Conservation (phyloP, 2,797 vertebrate species). For the Anguilla anguilla region DNA sequence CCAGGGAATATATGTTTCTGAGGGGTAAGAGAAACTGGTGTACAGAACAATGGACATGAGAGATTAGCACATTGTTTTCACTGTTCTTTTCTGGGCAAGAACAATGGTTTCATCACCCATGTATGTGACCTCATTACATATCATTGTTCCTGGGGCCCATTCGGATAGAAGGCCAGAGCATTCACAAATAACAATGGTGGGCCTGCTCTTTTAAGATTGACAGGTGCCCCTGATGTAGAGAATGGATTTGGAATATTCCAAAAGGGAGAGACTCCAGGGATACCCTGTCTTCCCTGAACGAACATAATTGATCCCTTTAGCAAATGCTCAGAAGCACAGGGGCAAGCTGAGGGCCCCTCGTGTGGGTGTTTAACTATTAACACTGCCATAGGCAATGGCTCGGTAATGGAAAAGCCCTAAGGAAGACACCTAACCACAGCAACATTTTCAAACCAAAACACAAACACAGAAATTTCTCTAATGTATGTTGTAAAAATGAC, state of each 20-base stretch:
- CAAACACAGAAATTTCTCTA: not conserved
- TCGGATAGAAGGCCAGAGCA: conserved; percentile 23
- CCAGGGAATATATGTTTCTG: not conserved
- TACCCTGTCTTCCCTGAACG: not conserved
- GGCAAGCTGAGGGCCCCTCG: not conserved
- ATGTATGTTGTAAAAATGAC: not conserved
- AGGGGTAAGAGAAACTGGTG: not conserved
- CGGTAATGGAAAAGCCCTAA: not conserved
- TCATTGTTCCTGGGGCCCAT: conserved; percentile 7
- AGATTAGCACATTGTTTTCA: not conserved
- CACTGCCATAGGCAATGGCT: conserved; percentile 2
- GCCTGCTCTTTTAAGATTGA: not conserved
- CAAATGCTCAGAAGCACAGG: not conserved
- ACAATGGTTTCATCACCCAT: conserved; percentile 25
- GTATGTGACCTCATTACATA: conserved; percentile 10
- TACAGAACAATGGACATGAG: conserved; percentile 20
- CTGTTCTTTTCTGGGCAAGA: not conserved
- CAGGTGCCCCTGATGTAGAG: not conserved
- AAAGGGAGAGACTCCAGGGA: not conserved
- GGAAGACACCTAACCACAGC: not conserved
- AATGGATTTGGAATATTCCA: not conserved
- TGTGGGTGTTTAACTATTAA: not conserved
- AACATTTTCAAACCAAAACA: not conserved
- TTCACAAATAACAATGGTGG: conserved; percentile 24
- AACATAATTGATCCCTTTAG: conserved; percentile 16